Percentiles rank a stretch among this genome's conserved stretches.
These are phyloP conservation scores for Leptinotarsa rubiginosa DNA, from an alignment of 2,888 invertebrate species.

Conservation along the genomic window DNA sequence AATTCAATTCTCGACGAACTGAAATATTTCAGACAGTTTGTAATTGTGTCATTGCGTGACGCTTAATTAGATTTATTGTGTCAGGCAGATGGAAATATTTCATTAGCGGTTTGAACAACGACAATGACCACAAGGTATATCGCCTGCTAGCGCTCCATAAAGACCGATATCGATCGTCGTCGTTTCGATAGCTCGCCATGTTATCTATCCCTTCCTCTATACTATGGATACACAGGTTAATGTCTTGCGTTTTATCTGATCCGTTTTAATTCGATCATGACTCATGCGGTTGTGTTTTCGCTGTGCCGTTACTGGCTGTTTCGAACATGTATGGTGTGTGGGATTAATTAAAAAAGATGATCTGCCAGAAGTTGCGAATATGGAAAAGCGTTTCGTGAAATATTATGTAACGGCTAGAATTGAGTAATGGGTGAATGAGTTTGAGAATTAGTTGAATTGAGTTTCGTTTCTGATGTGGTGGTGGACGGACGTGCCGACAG, in stretches of 20 bases:
- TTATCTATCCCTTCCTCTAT: constrained; percentile 5
- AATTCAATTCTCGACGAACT: constrained; percentile 49
- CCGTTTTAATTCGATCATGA: constrained; percentile 21
- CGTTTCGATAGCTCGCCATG: constrained; percentile 2
- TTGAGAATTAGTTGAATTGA: too few species aligned
- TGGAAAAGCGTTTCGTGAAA: neutral
- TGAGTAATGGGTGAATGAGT: too few species aligned
- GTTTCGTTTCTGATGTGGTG: too few species aligned
- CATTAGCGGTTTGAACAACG: constrained; percentile 40
- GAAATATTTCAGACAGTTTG: constrained; percentile 51
- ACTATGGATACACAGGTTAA: constrained; percentile 1
- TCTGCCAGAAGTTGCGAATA: neutral
- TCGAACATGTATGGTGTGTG: neutral
- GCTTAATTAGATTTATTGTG: constrained; percentile 54
- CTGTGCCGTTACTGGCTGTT: constrained; percentile 6
- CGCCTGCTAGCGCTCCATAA: constrained; percentile 32
- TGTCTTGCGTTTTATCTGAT: constrained; percentile 21
- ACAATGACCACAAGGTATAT: constrained; percentile 37
- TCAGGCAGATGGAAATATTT: constrained; percentile 49
- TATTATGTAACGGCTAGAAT: too few species aligned
- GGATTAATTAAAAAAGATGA: constrained; percentile 15
- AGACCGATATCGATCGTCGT: constrained; percentile 23
- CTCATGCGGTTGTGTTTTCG: constrained; percentile 7
- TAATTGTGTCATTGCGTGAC: constrained; percentile 52
- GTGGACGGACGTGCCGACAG: too few species aligned